Conservation (phyloP, 2,888 invertebrate species). For the Hedychridium roseum region DNA sequence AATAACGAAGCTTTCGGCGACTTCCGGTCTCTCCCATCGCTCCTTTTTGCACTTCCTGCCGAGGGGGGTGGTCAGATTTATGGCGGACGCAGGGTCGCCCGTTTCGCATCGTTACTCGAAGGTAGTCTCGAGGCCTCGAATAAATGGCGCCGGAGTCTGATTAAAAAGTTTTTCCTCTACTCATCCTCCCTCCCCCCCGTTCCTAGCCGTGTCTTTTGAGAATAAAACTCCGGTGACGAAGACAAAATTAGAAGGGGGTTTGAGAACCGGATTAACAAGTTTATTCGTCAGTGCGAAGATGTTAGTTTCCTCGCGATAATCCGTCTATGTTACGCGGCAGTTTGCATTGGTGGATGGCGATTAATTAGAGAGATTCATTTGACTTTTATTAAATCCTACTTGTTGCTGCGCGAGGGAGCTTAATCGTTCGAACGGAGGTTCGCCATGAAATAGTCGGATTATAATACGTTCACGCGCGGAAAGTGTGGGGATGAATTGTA, state of each 20-base stretch:
- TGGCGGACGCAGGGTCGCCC: slow-evolving; percentile 38
- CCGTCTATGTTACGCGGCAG: too few species aligned
- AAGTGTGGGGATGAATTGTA: too few species aligned
- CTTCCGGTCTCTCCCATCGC: slow-evolving; percentile 26
- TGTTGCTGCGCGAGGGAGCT: too few species aligned
- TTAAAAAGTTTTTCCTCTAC: slow-evolving; percentile 44
- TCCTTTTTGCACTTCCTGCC: slow-evolving; percentile 24
- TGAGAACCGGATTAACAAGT: slow-evolving; percentile 26
- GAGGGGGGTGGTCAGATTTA: slow-evolving; percentile 46
- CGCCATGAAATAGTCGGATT: too few species aligned
- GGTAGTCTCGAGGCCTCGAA: slow-evolving; percentile 16
- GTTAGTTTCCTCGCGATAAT: too few species aligned
- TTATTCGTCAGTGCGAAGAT: too few species aligned
- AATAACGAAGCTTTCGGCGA: slow-evolving; percentile 7
- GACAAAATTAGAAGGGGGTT: slow-evolving; percentile 9
- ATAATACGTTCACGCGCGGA: too few species aligned
- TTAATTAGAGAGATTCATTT: too few species aligned
- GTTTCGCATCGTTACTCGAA: slow-evolving; percentile 47
- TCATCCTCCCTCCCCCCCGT: slow-evolving; percentile 8
- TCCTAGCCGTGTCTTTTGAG: background rate
- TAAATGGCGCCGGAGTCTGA: slow-evolving; percentile 40
- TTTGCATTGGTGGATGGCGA: too few species aligned
- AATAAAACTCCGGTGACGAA: slow-evolving; percentile 2
- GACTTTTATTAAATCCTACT: too few species aligned
- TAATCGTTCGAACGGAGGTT: too few species aligned